A percentile compares a stretch with the other conserved stretches of the same genome.
phyloP scores from a whole-genome alignment of 2,888 invertebrate genomes.

The Aporophyla lueneburgensis region DNA sequence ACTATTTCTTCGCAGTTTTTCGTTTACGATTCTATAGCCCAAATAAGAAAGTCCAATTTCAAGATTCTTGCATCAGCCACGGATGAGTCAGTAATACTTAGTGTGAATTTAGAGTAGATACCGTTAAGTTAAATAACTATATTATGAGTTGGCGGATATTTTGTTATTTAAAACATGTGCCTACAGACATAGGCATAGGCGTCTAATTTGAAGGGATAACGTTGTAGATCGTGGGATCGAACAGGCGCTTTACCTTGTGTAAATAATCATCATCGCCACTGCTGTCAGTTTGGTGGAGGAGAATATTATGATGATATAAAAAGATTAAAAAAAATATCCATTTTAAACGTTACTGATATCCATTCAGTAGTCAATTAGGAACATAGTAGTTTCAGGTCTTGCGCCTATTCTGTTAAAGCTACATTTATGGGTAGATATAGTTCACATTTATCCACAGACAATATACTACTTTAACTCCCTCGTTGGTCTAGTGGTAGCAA shows the following conservation, averaged over 20 bases:
- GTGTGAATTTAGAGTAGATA: slow-evolving; percentile 29
- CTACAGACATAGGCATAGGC: not conserved
- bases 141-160: slow-evolving; percentile 22
- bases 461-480: not conserved
- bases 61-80: not conserved
- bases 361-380: too few species aligned
- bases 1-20: not conserved
- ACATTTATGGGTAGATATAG: not conserved
- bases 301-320: too few species aligned
- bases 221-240: too few species aligned
- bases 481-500: too few species aligned
- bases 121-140: slow-evolving; percentile 41
- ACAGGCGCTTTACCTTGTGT: too few species aligned
- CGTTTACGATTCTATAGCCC: not conserved
- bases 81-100: slow-evolving; percentile 40
- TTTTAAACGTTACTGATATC: too few species aligned
- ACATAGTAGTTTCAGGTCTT: too few species aligned
- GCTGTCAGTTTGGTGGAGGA: too few species aligned
- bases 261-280: too few species aligned
- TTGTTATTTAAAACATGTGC: not conserved
- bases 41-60: slow-evolving; percentile 14
- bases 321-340: too few species aligned
- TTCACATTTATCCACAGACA: not conserved
- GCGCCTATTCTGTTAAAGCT: too few species aligned
- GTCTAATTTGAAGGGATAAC: not conserved